phyloP scores from a whole-genome alignment of 2,888 invertebrate genomes.

The Parnassius apollo region DNA sequence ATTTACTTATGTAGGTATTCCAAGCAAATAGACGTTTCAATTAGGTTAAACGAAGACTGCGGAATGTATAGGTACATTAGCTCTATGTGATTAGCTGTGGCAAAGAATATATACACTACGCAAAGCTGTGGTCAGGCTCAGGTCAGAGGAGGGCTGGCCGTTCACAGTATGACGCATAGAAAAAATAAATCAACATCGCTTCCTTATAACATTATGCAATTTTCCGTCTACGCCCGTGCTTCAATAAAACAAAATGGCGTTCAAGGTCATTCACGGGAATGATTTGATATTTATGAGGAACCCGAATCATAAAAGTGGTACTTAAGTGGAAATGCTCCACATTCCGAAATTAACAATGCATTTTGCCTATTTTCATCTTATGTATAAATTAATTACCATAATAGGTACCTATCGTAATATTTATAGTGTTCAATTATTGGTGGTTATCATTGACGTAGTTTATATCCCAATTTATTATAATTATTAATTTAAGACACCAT shows the following conservation, averaged over 20 bases:
- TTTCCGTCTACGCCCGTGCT: background rate
- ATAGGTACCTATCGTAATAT: too few species aligned
- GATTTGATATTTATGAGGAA: background rate
- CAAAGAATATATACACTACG: too few species aligned
- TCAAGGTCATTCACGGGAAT: constrained; percentile 10
- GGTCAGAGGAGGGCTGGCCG: background rate
- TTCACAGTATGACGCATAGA: background rate
- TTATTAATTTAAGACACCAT: too few species aligned
- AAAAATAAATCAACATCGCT: background rate
- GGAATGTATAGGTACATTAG: background rate
- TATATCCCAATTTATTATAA: too few species aligned
- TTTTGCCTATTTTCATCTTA: too few species aligned
- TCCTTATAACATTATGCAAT: background rate
- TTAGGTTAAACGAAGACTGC: background rate
- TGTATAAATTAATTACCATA: too few species aligned
- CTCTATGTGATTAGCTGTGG: constrained; percentile 1
- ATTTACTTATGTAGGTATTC: background rate
- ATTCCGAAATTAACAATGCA: too few species aligned
- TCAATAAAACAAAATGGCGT: constrained; percentile 12
- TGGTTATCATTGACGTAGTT: too few species aligned
- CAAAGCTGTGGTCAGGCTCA: too few species aligned
- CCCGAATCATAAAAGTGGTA: too few species aligned
- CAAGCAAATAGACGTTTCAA: background rate
- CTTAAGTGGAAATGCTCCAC: too few species aligned
- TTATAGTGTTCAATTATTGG: too few species aligned